Conservation (phyloP, 2,888 invertebrate genomes). For the Allolobophora icterica region DNA sequence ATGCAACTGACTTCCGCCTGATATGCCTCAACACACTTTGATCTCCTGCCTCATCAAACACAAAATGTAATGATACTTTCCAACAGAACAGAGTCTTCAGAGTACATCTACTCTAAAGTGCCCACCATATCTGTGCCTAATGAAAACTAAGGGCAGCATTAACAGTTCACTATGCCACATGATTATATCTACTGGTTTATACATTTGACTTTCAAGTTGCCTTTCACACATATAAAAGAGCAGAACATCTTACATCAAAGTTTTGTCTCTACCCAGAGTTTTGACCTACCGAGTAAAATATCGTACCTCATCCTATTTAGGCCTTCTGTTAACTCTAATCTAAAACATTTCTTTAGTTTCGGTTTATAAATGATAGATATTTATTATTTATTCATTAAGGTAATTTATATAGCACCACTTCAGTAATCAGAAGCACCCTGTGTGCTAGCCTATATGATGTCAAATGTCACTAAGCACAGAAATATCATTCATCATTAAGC, state of each 20-base stretch:
- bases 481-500: no score
- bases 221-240: not conserved
- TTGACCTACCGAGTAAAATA: no score
- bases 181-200: not conserved
- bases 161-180: not conserved
- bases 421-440: no score
- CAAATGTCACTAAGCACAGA: no score
- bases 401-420: no score
- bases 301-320: no score
- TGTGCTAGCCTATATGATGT: no score
- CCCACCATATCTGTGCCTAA: not conserved
- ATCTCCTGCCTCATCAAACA: conserved; percentile 55
- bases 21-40: conserved; percentile 63
- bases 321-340: no score
- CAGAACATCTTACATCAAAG: not conserved
- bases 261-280: not conserved
- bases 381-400: no score
- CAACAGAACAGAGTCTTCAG: not conserved
- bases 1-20: conserved; percentile 63
- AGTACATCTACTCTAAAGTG: not conserved
- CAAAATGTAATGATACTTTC: not conserved
- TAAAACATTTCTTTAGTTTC: no score
- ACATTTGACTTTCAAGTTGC: not conserved
- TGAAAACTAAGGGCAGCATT: not conserved
- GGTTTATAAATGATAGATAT: no score